Percentiles rank a stretch among this genome's conserved stretches.
These are phyloP conservation scores for Arnoldichthys spilopterus DNA, from an alignment of 2,797 vertebrate species.

Conservation along the genomic window DNA sequence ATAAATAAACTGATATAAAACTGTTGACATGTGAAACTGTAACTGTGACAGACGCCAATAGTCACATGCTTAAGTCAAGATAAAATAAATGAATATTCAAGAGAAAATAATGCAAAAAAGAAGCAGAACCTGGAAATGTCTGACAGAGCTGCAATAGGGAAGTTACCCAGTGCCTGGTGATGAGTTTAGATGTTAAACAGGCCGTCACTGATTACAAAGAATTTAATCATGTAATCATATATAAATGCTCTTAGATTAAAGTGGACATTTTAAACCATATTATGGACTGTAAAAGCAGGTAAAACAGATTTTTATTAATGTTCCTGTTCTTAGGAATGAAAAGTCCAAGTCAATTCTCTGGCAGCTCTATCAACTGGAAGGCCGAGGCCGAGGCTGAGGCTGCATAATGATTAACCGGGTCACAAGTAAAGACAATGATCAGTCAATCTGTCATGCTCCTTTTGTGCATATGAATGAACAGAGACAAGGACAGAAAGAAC, in stretches of 20 bases:
- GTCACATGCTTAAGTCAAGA: no score
- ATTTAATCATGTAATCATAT: not conserved
- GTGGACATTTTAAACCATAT: not conserved
- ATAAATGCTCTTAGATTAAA: not conserved
- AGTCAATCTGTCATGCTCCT: not conserved
- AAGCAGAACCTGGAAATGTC: not conserved
- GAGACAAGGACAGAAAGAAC: no score
- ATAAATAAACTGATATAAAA: no score
- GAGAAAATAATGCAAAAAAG: no score
- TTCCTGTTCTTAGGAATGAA: not conserved
- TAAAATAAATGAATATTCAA: no score
- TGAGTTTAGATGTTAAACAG: not conserved
- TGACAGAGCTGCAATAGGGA: not conserved
- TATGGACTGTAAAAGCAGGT: not conserved
- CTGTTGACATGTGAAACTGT: no score
- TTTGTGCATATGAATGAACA: not conserved
- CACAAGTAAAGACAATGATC: not conserved
- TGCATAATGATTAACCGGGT: not conserved
- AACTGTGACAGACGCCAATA: no score
- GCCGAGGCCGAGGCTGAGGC: not conserved
- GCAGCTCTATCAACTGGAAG: not conserved
- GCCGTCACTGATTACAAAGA: not conserved
- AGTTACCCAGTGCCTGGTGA: not conserved
- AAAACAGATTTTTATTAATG: not conserved
- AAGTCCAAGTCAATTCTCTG: not conserved